Percentiles rank a stretch among this genome's conserved stretches.
Evolutionary conservation across 2,113 vertebrate species (phyloP).

Genomic region (Propithecus coquereli): DNA sequence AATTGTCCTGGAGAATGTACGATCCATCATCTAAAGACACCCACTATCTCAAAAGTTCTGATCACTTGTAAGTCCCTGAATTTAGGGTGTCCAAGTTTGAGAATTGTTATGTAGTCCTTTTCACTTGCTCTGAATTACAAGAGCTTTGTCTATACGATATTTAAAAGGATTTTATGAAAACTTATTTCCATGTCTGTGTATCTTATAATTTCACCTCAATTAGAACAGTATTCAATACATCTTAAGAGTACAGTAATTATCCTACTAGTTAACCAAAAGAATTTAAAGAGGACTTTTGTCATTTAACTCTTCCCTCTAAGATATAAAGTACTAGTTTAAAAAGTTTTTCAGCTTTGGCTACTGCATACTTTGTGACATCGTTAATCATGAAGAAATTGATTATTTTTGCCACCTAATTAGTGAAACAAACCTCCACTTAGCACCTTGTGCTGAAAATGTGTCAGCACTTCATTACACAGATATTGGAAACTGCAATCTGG

Average conservation of each 20-base stretch:
- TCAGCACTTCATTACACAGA: constrained; percentile 57
- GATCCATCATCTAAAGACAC: not conserved
- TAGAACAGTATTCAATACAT: not conserved
- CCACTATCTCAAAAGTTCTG: not conserved
- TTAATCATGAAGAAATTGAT: constrained; percentile 57
- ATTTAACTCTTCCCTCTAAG: not conserved
- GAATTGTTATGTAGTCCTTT: not conserved
- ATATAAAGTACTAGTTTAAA: not conserved
- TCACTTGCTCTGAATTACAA: not conserved
- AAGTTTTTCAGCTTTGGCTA: not conserved
- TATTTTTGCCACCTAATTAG: constrained; percentile 70
- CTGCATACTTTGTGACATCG: not conserved
- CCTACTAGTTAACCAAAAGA: not conserved
- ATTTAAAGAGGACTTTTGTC: not conserved
- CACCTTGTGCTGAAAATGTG: constrained; percentile 40
- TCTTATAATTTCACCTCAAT: not conserved
- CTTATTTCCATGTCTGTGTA: not conserved
- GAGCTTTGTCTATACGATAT: not conserved
- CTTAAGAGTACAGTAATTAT: not conserved
- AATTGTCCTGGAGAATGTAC: not conserved
- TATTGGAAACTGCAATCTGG: constrained; percentile 56
- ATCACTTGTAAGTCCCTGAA: not conserved
- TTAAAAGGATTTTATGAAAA: constrained; percentile 8
- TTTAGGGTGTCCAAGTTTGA: not conserved
- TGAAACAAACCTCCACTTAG: constrained; percentile 60